A percentile compares a stretch with the other conserved stretches of the same genome.
Evolutionary conservation across 1,140 invertebrate genomes (phyloP).

Genomic region (Drosophila repleta): DNA sequence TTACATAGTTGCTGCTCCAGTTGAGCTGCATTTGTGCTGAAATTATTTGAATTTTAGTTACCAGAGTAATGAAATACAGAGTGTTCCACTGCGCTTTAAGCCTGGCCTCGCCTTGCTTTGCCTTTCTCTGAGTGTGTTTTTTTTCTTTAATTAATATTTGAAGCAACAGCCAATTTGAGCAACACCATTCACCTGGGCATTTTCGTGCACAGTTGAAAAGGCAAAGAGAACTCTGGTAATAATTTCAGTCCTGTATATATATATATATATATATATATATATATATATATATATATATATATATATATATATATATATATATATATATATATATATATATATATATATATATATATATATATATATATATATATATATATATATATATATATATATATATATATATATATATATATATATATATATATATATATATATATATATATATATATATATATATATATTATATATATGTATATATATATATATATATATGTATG

Average conservation of each 20-base stretch:
- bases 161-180: background rate
- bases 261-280: background rate
- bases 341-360: background rate
- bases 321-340: background rate
- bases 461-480: background rate
- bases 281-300: background rate
- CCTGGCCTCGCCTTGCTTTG: no score
- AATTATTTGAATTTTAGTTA: slow-evolving; percentile 4
- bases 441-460: background rate
- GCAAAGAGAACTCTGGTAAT: background rate
- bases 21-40: slow-evolving; percentile 6
- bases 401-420: background rate
- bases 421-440: background rate
- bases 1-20: slow-evolving; percentile 9
- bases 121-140: background rate
- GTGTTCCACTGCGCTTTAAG: background rate
- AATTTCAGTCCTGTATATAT: background rate
- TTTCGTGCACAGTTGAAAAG: background rate
- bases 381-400: background rate
- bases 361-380: background rate
- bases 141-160: slow-evolving; percentile 25
- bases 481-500: background rate
- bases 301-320: background rate
- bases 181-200: background rate
- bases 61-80: background rate